A percentile compares a stretch with the other conserved stretches of the same genome.
These are phyloP conservation scores for Meghimatium bilineatum DNA, from an alignment of 2,888 invertebrate genomes.

Conservation along the genomic window DNA sequence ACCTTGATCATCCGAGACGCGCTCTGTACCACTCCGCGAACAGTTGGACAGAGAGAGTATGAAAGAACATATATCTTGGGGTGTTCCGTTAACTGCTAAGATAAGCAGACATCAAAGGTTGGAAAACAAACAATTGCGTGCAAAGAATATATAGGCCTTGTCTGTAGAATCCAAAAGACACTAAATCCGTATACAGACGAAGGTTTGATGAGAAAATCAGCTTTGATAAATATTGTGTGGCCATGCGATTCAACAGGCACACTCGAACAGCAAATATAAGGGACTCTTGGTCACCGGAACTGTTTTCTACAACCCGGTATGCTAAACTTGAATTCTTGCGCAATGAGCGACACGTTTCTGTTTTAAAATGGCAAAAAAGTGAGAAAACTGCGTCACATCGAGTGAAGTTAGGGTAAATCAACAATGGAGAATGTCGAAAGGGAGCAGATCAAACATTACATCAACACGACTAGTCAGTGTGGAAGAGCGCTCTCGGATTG, in stretches of 20 bases:
- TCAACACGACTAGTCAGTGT: constrained; percentile 10
- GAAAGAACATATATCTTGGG: background rate
- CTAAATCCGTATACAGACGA: constrained; percentile 2
- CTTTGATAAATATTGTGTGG: constrained; percentile 28
- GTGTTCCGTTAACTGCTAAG: background rate
- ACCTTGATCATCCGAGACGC: no score
- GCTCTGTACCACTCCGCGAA: no score
- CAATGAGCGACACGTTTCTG: background rate
- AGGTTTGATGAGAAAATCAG: constrained; percentile 42
- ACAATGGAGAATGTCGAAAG: constrained; percentile 29
- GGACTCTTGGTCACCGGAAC: constrained; percentile 29
- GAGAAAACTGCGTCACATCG: constrained; percentile 1
- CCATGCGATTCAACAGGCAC: constrained; percentile 21
- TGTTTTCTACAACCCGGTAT: background rate
- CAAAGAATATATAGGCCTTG: background rate
- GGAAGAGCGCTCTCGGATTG: constrained; percentile 23
- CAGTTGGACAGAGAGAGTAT: no score
- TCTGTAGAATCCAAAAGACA: background rate
- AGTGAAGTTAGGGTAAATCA: constrained; percentile 23
- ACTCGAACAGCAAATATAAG: constrained; percentile 20
- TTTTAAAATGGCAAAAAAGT: background rate
- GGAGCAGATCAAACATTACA: constrained; percentile 20
- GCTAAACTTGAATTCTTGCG: constrained; percentile 33
- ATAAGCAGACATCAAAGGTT: background rate
- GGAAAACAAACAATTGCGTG: background rate